phyloP scores from a whole-genome alignment of 1,140 invertebrate genomes.

The Danaus melanippus region DNA sequence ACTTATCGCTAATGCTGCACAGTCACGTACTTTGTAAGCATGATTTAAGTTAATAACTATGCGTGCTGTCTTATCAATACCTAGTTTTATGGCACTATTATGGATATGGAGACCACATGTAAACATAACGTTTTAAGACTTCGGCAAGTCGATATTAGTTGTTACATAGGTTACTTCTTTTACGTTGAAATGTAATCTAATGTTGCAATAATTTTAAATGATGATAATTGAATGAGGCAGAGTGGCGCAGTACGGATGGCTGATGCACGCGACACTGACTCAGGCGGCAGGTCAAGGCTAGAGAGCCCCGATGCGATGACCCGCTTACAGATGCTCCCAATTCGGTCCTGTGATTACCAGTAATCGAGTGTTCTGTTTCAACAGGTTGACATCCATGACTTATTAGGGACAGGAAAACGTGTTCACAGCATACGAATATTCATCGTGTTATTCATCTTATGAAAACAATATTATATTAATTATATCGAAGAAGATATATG shows the following conservation, averaged over 20 bases:
- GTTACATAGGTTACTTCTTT: too few relatives aligned
- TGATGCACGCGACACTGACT: constrained; percentile 29
- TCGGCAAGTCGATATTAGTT: too few relatives aligned
- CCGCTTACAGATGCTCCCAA: constrained; percentile 26
- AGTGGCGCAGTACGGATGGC: constrained; percentile 18
- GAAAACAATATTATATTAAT: too few relatives aligned
- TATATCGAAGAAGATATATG: too few relatives aligned
- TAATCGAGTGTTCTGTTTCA: too few relatives aligned
- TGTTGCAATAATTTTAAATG: constrained; percentile 4
- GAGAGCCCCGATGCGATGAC: constrained; percentile 33
- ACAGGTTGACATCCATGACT: too few relatives aligned
- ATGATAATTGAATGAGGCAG: too few relatives aligned
- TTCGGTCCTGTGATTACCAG: constrained; percentile 24
- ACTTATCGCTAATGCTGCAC: constrained; percentile 3
- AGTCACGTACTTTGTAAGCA: constrained; percentile 14
- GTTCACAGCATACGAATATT: too few relatives aligned
- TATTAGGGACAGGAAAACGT: too few relatives aligned
- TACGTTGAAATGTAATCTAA: constrained; percentile 13
- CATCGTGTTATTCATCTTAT: too few relatives aligned
- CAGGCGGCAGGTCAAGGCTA: constrained; percentile 46
- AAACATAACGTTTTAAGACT: neutral
- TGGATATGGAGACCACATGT: neutral
- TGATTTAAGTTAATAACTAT: constrained; percentile 13
- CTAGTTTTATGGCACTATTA: too few relatives aligned
- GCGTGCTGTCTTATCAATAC: constrained; percentile 14